phyloP scores from a whole-genome alignment of 2,113 vertebrate species.

The Plecotus auritus region DNA sequence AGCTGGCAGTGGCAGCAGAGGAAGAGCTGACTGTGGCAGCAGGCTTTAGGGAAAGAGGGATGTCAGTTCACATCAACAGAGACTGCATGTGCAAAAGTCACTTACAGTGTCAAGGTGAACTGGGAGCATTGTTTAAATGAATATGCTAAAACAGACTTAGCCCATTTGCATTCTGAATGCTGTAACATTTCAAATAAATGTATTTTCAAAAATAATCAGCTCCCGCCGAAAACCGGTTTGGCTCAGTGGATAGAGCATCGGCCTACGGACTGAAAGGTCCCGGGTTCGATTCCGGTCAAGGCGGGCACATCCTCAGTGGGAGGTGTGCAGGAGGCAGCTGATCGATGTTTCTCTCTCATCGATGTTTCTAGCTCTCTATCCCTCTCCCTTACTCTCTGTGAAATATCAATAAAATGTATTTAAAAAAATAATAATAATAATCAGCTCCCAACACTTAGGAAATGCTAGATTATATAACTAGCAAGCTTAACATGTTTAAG shows the following conservation, averaged over 20 bases:
- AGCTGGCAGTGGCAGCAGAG: accelerated
- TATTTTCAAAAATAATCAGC: not conserved
- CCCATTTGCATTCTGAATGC: not conserved
- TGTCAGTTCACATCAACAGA: not conserved
- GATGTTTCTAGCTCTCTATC: no score
- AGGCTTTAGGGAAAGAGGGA: not conserved
- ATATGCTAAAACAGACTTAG: not conserved
- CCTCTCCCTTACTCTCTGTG: no score
- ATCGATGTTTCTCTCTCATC: no score
- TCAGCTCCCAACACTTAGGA: not conserved
- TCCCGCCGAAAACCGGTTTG: no score
- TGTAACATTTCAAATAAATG: not conserved
- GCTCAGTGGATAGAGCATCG: no score
- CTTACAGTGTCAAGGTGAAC: not conserved
- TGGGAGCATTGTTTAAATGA: not conserved
- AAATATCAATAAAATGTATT: no score
- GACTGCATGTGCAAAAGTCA: not conserved
- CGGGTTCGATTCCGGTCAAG: no score
- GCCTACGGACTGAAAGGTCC: no score
- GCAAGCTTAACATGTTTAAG: not conserved
- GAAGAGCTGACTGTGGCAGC: not conserved
- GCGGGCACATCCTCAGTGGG: no score
- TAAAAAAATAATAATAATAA: not conserved
- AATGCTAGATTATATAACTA: not conserved
- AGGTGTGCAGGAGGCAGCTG: no score